Evolutionary conservation across 2,797 vertebrate genomes (phyloP).

Genomic region (Bradypus variegatus): DNA sequence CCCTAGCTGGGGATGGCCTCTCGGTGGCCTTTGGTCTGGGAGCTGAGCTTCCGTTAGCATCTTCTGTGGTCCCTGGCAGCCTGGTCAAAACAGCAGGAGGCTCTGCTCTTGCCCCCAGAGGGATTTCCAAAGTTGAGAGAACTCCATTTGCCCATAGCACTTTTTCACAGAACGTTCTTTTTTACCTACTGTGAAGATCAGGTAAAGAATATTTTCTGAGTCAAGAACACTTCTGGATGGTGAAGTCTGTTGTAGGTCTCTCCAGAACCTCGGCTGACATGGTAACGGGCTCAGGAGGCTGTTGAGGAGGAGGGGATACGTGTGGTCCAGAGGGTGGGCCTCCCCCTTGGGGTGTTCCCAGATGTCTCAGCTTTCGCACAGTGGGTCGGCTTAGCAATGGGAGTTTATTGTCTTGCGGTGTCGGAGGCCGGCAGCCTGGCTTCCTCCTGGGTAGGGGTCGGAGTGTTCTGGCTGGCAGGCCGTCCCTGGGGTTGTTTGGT

Average conservation of each 20-base stretch:
- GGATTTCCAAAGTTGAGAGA: background rate
- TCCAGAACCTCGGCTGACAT: too few relatives aligned
- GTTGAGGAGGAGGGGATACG: fast-evolving
- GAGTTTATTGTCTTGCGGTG: too few relatives aligned
- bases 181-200: background rate
- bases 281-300: background rate
- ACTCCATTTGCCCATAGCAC: fast-evolving
- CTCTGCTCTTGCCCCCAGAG: too few relatives aligned
- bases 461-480: too few relatives aligned
- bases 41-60: background rate
- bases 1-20: background rate
- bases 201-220: background rate
- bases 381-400: too few relatives aligned
- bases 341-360: background rate
- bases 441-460: too few relatives aligned
- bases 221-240: background rate
- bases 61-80: background rate
- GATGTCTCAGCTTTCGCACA: too few relatives aligned
- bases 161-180: background rate
- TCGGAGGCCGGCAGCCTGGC: too few relatives aligned
- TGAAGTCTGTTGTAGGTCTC: background rate
- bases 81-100: background rate
- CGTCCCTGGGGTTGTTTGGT: too few relatives aligned
- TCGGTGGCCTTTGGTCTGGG: background rate
- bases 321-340: background rate